phyloP scores from a whole-genome alignment of 92 coral and sea anemone genomes.

The Heteractis magnifica region DNA sequence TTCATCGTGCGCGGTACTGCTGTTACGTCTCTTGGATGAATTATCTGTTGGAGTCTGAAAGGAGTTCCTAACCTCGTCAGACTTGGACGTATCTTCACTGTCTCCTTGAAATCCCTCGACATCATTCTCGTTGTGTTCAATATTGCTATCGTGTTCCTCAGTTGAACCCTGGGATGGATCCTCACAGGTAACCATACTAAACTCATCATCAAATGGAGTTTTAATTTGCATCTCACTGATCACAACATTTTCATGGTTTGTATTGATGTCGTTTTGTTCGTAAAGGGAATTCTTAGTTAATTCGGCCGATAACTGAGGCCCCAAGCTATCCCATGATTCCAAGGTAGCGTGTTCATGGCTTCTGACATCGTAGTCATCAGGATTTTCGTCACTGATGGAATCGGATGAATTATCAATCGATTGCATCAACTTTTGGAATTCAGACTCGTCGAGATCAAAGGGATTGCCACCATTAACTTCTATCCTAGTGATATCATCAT shows the following conservation, averaged over 20 bases:
- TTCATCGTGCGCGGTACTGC: not conserved
- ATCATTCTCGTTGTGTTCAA: not conserved
- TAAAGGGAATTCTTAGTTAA: not conserved
- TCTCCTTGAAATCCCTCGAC: not conserved
- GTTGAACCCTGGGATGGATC: not conserved
- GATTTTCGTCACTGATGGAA: not conserved
- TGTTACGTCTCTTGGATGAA: not conserved
- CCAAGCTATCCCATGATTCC: not conserved
- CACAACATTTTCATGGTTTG: not conserved
- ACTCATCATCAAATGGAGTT: not conserved
- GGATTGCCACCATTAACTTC: not conserved
- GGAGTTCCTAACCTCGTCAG: not conserved
- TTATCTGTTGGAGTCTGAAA: not conserved
- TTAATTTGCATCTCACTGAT: not conserved
- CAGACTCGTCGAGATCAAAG: slow-evolving; percentile 1
- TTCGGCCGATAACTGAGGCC: not conserved
- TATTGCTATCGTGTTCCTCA: not conserved
- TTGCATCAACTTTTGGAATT: not conserved
- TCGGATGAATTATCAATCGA: not conserved
- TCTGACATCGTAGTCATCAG: not conserved
- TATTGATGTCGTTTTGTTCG: not conserved
- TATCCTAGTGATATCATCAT: not conserved
- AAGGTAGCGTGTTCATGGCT: not conserved
- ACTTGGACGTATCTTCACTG: not conserved
- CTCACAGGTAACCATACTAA: not conserved